These are phyloP conservation scores for Drosophila littoralis DNA, from an alignment of 1,140 invertebrate genomes.

Conservation along the genomic window DNA sequence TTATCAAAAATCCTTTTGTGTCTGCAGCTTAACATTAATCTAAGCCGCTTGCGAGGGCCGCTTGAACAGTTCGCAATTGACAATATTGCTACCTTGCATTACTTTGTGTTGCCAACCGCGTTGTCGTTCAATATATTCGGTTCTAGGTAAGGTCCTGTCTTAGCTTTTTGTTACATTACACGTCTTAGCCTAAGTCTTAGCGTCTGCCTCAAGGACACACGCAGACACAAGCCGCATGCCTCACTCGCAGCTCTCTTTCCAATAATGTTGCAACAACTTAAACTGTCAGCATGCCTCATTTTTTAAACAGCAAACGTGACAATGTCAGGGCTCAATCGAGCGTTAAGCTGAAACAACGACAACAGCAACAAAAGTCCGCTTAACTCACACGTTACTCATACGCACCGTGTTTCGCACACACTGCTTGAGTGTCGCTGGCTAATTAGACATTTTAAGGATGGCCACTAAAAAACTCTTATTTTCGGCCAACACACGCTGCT, in stretches of 20 bases:
- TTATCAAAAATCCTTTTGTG: slow-evolving; percentile 78
- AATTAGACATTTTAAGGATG: slow-evolving; percentile 19
- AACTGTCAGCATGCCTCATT: slow-evolving; percentile 58
- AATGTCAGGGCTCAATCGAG: slow-evolving; percentile 47
- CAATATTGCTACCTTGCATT: slow-evolving; percentile 10
- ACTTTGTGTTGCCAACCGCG: neutral
- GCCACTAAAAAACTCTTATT: slow-evolving; percentile 4
- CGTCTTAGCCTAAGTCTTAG: slow-evolving; percentile 12
- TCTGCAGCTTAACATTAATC: slow-evolving; percentile 74
- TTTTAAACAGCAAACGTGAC: slow-evolving; percentile 68
- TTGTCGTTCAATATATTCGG: slow-evolving; percentile 47
- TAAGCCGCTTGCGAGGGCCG: slow-evolving; percentile 40
- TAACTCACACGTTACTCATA: slow-evolving; percentile 23
- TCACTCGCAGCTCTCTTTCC: slow-evolving; percentile 36
- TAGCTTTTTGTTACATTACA: slow-evolving; percentile 15
- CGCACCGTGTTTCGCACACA: slow-evolving; percentile 8
- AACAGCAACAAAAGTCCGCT: neutral
- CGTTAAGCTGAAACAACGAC: neutral
- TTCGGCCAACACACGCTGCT: neutral
- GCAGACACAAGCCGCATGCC: slow-evolving; percentile 1
- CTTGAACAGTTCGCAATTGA: slow-evolving; percentile 8
- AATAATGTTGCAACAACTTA: slow-evolving; percentile 62
- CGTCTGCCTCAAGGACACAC: slow-evolving; percentile 38
- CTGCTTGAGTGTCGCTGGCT: slow-evolving; percentile 2
- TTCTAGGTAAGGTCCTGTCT: slow-evolving; percentile 61